These are phyloP conservation scores for Tetheella fluctuosa DNA, from an alignment of 2,888 invertebrate genomes.

Conservation along the genomic window DNA sequence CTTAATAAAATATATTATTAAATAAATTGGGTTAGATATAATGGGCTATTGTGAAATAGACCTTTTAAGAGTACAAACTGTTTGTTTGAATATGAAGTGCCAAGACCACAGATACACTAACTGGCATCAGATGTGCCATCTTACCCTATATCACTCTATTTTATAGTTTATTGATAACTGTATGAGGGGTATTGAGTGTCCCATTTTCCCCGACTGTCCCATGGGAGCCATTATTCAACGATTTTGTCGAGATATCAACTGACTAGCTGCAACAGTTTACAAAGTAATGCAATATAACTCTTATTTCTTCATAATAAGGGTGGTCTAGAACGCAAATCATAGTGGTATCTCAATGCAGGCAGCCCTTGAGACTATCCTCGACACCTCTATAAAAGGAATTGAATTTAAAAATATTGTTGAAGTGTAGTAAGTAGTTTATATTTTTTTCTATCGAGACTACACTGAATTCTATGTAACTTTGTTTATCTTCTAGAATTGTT, in stretches of 20 bases:
- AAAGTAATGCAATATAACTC: neutral
- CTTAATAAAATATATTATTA: no score
- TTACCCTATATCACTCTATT: constrained; percentile 3
- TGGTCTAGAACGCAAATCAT: neutral
- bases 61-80: neutral
- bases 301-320: neutral
- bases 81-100: neutral
- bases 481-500: no score
- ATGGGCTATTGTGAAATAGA: no score
- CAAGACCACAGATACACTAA: neutral
- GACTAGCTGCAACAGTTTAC: constrained; percentile 9
- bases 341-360: constrained; percentile 16
- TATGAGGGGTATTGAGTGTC: constrained; percentile 41
- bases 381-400: constrained; percentile 43
- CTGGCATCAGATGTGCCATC: neutral
- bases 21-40: no score
- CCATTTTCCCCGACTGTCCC: constrained; percentile 32
- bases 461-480: no score
- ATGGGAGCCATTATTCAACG: constrained; percentile 34
- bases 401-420: constrained; percentile 40
- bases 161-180: constrained; percentile 26
- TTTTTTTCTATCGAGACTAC: constrained; percentile 14
- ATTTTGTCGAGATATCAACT: constrained; percentile 31
- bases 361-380: constrained; percentile 29
- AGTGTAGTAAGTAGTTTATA: constrained; percentile 22